Base-by-base conservation (phyloP, 2,113 vertebrate genomes). In the Hipposideros armiger region DNA sequence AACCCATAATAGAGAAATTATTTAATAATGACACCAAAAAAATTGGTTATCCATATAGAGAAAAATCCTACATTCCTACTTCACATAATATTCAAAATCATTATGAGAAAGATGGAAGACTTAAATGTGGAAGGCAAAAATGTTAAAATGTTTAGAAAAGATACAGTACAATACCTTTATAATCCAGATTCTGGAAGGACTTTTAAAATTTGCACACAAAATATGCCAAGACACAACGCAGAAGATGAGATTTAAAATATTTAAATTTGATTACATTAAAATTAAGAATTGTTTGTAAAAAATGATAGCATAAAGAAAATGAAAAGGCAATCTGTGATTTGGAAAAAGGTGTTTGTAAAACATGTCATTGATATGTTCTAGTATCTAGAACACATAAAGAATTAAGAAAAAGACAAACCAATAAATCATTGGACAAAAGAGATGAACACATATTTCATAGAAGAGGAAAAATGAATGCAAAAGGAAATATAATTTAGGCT, bases 191-290 rank as follows among this genome's bases (percentile, higher is more conserved):
- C 11, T 73, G 36, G 9, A 84, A 58, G 6, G 8, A 4, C 3
- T 93, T 90, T 74, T 50, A 90, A 70, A 80, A 91, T 52, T 10
- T 36, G 60, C 36, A 70, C 22, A 60, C 1, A 74, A 64, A 81
- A 92, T 36, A 72, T 58, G 72, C 28, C 74, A 70, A 42, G 80
- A 26, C 30, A 73, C 9, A 90, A 36, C 20, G 66, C 36, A 86
- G 66, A 76, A 74, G 50, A 54, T 74, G 32, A 24, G 3, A 58
- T 52, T 66, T 90, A 82, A 96, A 82, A 90, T 82, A 66, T 94
- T 84, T 81, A 82, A 86, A 76, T 72, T 64, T 96, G 52, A 56
- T 85, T 47, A 30, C 42, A 89, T 85, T 89, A 93, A 78, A 81
- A 81, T 84, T 50, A 77, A 89, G n/a, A 45, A 19, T 13, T 80